Percentiles rank a stretch among this genome's conserved stretches.
phyloP scores from a whole-genome alignment of 2,888 invertebrate genomes.

The Tanytarsus gracilentus region DNA sequence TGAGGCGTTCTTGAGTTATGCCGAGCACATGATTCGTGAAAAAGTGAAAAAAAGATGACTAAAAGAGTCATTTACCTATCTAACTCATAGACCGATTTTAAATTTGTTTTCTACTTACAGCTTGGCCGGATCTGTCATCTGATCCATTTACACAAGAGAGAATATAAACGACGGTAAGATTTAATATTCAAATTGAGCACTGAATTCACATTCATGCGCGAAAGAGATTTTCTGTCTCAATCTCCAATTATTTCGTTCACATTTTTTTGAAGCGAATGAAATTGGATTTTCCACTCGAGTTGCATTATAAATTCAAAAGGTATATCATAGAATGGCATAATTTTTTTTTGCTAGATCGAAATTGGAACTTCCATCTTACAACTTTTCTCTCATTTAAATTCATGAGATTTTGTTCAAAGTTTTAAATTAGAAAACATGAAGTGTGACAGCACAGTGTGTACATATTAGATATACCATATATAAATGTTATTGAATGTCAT shows the following conservation, averaged over 20 bases:
- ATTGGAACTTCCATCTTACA: background rate
- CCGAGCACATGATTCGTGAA: no score
- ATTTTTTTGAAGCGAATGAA: background rate
- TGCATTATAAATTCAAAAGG: conserved; percentile 5
- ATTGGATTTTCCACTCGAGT: conserved; percentile 8
- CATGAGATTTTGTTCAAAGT: background rate
- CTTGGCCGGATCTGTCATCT: background rate
- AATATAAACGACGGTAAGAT: no score
- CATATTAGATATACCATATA: no score
- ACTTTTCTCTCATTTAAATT: conserved; percentile 5
- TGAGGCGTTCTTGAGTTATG: no score
- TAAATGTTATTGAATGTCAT: no score
- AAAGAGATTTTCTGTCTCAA: background rate
- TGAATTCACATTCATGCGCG: background rate
- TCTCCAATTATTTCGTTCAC: background rate
- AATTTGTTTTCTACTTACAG: no score
- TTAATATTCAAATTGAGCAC: no score
- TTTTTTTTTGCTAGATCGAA: background rate
- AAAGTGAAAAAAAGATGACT: no score
- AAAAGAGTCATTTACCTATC: no score
- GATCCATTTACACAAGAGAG: no score
- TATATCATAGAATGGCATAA: background rate
- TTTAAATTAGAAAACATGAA: background rate
- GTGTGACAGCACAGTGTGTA: no score
- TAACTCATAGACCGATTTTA: no score